Evolutionary conservation across 2,113 vertebrate species (phyloP), one percentile per base, ranked within the genome.

Genomic region (Apodemus sylvaticus): DNA sequence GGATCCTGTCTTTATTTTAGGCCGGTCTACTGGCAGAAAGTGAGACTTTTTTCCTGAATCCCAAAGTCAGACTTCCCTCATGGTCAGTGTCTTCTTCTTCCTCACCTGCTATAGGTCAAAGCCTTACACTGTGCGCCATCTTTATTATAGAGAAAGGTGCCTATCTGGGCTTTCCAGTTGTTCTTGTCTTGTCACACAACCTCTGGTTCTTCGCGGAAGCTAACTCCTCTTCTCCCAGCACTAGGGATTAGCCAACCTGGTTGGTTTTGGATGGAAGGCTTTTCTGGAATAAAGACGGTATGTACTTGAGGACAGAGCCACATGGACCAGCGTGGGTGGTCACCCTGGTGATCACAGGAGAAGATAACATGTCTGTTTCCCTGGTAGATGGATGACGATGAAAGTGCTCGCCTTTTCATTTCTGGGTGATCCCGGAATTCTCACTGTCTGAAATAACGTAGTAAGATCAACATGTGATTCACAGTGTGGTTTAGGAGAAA

Each of bases 401-500:
- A 68, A 95, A 86, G 34, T 76, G 74, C 68, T 91, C 83, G 60
- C 76, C 45, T 81, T 71, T 58, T 31, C 92, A 76, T 45, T 96
- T 94, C 92, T 93, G 60, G 90, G 36, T 55, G 77, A 95, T 62
- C 36, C 82, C 91, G 93, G 60, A 95, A 86, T 87, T 81, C 73
- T 79, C 39, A 53, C 86, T 82, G 95, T 96, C 93, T 93, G 89
- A 89, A 76, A 95, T 96, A 71, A 96, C 96, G 71, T 60, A 89
- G 60, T 95, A 78, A 95, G 34, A 73, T 89, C 91, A 96, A 55
- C n/a, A 10, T 86, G 86, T 24, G 36, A n/a, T 73, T 90, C 89
- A 95, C 42, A 26, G 14, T 86, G 66, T 73, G 39, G 86, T 62
- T 60, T 91, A 77, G 66, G 48, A 95, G 39, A 81, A 60, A 12